Evolutionary conservation across 2,113 vertebrate species (phyloP), one percentile per base, ranked within the genome.

Genomic region (Arothron firmamentum): DNA sequence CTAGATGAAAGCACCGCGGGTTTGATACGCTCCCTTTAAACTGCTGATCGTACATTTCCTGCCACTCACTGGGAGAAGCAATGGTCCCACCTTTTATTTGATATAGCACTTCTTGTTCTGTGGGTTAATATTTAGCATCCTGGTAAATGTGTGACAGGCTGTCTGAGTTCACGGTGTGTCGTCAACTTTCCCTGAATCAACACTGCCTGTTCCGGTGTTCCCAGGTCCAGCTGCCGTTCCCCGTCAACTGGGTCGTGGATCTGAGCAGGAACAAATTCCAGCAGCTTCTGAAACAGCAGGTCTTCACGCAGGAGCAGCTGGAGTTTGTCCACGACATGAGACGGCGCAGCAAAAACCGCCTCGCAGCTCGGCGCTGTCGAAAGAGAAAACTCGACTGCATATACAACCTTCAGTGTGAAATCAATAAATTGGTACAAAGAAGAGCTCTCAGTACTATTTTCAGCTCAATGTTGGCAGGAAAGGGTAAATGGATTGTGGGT

Each of bases 301-400:
- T 74, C 17, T 85, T 99, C 42, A 94, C 92, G 6, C 89, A 82
- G 4, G 94, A 98, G 49, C 96, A 99, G 60, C 88, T 96, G 63
- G 94, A 98, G 28, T 94, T 94, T 28, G 93, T 98, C 75, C 94
- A 98, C 0, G 95, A 98, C 25, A 92, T 97, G 73, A 92, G 97
- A 17, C 92, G 96, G 1, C 90, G 97, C 57, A 96, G 94, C 82
- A 99, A 99, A 78, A 99, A 99, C 64, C 92, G 97, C 45, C 93
- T 96, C 4, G 97, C 97, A 0, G 97, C 97, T 0, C 95, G 94
- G 50, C 94, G 96, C 23, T 99, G 97, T 78, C 94, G 96, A 63
- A 98, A 98, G 83, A 92, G 95, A 62, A 99, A 99, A 50, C 91
- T 99, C 0, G 97, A 99, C 83, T 98, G 96, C 77, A 97, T 99